Percentiles rank a stretch among this genome's conserved stretches.
Conservation (phyloP, 64 coral and sea anemone genomes). For the Montipora foliosa region DNA sequence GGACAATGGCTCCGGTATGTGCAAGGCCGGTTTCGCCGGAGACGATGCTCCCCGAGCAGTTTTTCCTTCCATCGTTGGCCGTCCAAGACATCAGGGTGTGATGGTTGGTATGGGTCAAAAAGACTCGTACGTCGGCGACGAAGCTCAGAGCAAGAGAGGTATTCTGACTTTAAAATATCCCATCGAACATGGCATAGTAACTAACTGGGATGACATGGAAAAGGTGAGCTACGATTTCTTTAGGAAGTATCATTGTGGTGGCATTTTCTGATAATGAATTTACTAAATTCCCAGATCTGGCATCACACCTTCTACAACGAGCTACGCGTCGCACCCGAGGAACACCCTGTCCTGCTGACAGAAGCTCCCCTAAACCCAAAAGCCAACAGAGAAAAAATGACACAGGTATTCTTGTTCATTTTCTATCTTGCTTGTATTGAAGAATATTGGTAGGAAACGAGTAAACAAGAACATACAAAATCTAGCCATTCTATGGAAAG, state of each 20-base stretch:
- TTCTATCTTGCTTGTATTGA: neutral
- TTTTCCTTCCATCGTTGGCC: conserved; percentile 91
- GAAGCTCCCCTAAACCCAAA: conserved; percentile 79
- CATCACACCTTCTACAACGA: conserved; percentile 91
- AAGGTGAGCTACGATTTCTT: conserved; percentile 56
- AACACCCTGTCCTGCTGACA: conserved; percentile 70
- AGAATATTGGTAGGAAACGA: neutral
- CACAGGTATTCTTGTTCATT: conserved; percentile 28
- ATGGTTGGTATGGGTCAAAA: conserved; percentile 99
- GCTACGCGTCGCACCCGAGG: conserved; percentile 74
- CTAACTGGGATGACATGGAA: conserved; percentile 97
- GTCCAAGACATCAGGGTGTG: conserved; percentile 95
- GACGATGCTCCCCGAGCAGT: conserved; percentile 96
- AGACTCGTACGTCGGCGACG: conserved; percentile 96
- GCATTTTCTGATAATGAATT: neutral
- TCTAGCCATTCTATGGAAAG: neutral
- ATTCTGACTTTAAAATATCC: conserved; percentile 95
- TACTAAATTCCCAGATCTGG: conserved; percentile 67
- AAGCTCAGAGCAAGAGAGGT: conserved; percentile 98
- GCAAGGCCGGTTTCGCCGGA: conserved; percentile 95
- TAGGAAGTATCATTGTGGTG: neutral
- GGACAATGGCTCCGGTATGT: conserved; percentile 99
- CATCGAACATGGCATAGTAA: conserved; percentile 97
- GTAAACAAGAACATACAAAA: neutral
- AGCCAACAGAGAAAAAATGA: conserved; percentile 84